phyloP scores from a whole-genome alignment of 2,888 invertebrate species.

The Poecilobothrus nobilitatus region DNA sequence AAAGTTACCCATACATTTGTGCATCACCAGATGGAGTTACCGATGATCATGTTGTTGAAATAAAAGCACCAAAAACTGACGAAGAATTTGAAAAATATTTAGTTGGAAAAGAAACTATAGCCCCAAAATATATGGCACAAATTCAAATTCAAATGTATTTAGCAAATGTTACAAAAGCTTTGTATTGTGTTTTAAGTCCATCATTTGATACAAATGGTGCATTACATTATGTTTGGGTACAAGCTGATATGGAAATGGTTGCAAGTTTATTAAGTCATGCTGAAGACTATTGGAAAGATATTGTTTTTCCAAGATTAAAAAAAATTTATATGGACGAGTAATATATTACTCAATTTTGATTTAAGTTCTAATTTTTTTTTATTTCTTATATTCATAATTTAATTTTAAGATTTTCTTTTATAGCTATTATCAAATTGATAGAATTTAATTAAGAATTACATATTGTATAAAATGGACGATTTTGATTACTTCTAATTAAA shows the following conservation, averaged over 20 bases:
- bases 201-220: constrained; percentile 42
- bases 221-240: constrained; percentile 42
- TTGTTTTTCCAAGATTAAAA: constrained; percentile 36
- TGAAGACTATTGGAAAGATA: constrained; percentile 40
- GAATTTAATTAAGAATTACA: no score
- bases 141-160: constrained; percentile 43
- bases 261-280: constrained; percentile 35
- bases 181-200: constrained; percentile 42
- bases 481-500: no score
- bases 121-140: constrained; percentile 43
- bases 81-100: constrained; percentile 43
- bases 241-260: constrained; percentile 40
- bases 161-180: constrained; percentile 41
- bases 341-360: background rate
- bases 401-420: background rate
- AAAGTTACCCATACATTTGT: constrained; percentile 39
- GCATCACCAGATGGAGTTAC: constrained; percentile 41
- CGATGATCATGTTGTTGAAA: constrained; percentile 42
- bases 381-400: background rate
- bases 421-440: background rate
- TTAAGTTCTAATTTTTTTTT: background rate
- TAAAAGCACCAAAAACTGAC: constrained; percentile 41
- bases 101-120: constrained; percentile 39
- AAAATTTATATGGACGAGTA: constrained; percentile 33
- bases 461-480: no score